A percentile compares a stretch with the other conserved stretches of the same genome.
These are phyloP conservation scores for Globia sparganii DNA, from an alignment of 2,888 invertebrate genomes.

Conservation along the genomic window DNA sequence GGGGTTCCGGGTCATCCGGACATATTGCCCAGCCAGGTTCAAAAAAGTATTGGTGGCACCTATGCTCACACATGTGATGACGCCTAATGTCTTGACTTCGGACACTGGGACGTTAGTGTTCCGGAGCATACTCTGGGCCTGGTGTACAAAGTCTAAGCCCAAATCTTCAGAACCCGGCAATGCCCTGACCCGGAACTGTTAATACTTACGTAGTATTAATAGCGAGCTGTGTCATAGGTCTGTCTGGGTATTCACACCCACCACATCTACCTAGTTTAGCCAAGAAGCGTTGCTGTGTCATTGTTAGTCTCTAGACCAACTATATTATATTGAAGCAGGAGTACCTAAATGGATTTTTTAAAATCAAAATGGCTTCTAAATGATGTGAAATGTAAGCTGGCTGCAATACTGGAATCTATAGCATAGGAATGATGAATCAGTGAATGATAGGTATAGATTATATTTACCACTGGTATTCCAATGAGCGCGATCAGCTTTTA, in stretches of 20 bases:
- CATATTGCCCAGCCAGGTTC: neutral
- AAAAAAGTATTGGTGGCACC: neutral
- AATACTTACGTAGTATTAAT: neutral
- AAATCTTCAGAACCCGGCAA: neutral
- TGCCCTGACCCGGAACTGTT: neutral
- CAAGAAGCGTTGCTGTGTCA: neutral
- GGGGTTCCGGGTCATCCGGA: neutral
- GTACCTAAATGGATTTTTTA: neutral
- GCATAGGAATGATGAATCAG: neutral
- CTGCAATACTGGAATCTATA: neutral
- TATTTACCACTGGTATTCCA: slow-evolving; percentile 98
- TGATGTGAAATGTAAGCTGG: neutral
- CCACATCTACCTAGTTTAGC: neutral
- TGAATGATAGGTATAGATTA: neutral
- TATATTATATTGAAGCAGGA: neutral
- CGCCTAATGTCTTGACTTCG: neutral
- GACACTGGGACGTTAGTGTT: neutral
- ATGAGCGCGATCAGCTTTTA: slow-evolving; percentile 96
- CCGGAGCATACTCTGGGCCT: neutral
- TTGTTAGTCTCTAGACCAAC: neutral
- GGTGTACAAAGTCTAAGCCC: neutral
- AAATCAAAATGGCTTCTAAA: neutral
- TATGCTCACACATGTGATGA: neutral
- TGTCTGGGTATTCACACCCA: neutral
- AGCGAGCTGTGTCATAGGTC: neutral